Evolutionary conservation across 2,888 invertebrate genomes (phyloP).

Genomic region (Papilio protenor): DNA sequence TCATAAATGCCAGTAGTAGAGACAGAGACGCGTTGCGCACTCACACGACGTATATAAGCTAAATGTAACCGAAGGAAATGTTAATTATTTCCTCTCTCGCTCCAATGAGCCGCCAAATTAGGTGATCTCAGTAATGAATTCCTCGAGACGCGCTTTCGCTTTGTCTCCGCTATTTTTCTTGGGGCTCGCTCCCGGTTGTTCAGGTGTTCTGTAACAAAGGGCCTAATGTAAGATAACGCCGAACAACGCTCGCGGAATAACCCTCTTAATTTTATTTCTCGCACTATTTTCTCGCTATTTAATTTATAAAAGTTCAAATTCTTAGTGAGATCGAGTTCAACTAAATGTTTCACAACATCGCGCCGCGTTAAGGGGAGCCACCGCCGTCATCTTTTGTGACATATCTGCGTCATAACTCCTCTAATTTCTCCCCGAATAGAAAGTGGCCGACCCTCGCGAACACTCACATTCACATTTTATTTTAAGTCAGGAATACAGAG

Average conservation of each 20-base stretch:
- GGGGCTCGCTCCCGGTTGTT: background rate
- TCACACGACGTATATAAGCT: background rate
- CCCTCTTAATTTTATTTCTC: background rate
- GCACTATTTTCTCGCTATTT: background rate
- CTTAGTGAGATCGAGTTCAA: background rate
- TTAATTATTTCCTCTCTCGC: constrained; percentile 34
- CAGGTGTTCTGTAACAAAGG: constrained; percentile 22
- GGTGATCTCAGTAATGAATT: constrained; percentile 34
- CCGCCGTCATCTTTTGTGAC: background rate
- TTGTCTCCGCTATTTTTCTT: constrained; percentile 9
- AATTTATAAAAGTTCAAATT: background rate
- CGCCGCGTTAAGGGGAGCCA: background rate
- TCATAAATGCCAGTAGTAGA: too few species aligned
- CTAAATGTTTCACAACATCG: background rate
- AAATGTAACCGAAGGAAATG: constrained; percentile 19
- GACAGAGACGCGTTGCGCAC: background rate
- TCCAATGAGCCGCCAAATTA: constrained; percentile 33
- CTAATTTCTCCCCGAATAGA: background rate
- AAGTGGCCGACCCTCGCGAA: background rate
- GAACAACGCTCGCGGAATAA: background rate
- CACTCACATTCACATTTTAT: background rate
- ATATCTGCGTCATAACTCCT: background rate
- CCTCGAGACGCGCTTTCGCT: constrained; percentile 4
- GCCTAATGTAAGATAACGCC: background rate
- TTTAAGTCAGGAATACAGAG: constrained; percentile 13